Evolutionary conservation across 2,797 vertebrate species (phyloP).

Genomic region (Artibeus lituratus): DNA sequence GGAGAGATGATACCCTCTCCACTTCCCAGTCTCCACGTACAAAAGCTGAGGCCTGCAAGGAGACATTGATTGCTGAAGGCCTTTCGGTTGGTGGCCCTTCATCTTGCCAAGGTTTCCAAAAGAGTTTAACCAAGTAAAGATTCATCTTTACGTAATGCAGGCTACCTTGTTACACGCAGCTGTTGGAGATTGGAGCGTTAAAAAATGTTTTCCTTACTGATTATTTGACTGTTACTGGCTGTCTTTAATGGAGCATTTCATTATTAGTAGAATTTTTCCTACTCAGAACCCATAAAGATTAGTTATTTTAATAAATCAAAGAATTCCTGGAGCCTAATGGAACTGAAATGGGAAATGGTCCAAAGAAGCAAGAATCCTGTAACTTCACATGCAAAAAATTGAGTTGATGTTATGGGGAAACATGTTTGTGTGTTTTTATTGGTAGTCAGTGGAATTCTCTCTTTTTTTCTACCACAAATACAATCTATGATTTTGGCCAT

Average conservation of each 20-base stretch:
- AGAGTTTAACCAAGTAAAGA: slow-evolving; percentile 32
- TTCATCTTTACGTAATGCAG: slow-evolving; percentile 40
- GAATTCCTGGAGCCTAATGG: slow-evolving; percentile 50
- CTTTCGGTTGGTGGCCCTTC: neutral
- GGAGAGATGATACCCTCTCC: neutral
- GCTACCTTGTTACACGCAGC: slow-evolving; percentile 20
- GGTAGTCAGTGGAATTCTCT: neutral
- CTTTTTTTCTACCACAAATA: slow-evolving; percentile 35
- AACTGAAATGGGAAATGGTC: slow-evolving; percentile 19
- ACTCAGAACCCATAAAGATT: slow-evolving; percentile 16
- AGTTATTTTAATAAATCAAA: slow-evolving; percentile 59
- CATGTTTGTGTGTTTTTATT: slow-evolving; percentile 36
- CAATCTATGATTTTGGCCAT: slow-evolving; percentile 9
- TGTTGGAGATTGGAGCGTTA: slow-evolving; percentile 28
- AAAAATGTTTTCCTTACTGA: neutral
- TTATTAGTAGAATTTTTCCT: slow-evolving; percentile 66
- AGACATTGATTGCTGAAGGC: neutral
- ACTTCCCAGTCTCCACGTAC: neutral
- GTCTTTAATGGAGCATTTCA: slow-evolving; percentile 35
- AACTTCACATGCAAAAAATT: slow-evolving; percentile 31
- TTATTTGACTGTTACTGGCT: slow-evolving; percentile 42
- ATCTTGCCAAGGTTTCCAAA: slow-evolving; percentile 25
- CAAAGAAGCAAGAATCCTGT: slow-evolving; percentile 44
- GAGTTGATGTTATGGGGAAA: slow-evolving; percentile 20
- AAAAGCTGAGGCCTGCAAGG: neutral